Evolutionary conservation across 2,113 vertebrate genomes (phyloP).

Genomic region (Sisor rabdophorus): DNA sequence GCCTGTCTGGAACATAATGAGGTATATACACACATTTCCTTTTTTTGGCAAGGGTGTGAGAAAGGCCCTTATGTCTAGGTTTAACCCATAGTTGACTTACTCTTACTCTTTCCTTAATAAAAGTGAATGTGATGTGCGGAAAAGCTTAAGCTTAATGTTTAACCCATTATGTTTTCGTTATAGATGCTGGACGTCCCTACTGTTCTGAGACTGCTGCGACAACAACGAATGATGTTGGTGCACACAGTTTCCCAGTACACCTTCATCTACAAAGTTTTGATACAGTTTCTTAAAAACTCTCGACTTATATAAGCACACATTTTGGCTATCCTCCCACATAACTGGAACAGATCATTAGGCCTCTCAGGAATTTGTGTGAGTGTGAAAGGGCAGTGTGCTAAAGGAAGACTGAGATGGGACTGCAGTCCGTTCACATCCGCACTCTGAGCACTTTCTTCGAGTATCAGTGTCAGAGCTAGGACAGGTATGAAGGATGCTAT

Average conservation of each 20-base stretch:
- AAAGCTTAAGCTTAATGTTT: not conserved
- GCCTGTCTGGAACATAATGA: constrained; percentile 96
- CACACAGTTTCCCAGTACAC: constrained; percentile 93
- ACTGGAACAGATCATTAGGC: constrained; percentile 11
- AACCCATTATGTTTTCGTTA: constrained; percentile 25
- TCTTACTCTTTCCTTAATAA: not conserved
- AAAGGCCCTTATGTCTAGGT: not conserved
- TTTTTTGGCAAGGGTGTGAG: constrained; percentile 16
- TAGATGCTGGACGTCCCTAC: constrained; percentile 85
- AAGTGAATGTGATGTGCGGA: not conserved
- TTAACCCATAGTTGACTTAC: constrained; percentile 14
- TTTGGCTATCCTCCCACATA: constrained; percentile 2
- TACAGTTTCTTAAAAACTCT: constrained; percentile 92
- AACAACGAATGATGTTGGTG: constrained; percentile 96
- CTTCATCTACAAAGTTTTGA: constrained; percentile 91
- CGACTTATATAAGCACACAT: constrained; percentile 80
- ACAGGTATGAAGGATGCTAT: constrained; percentile 45
- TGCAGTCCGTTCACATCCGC: constrained; percentile 2
- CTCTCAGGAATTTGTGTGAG: not conserved
- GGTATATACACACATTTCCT: constrained; percentile 65
- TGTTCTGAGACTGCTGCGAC: constrained; percentile 77
- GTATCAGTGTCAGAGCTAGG: constrained; percentile 49
- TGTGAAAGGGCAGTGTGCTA: constrained; percentile 21
- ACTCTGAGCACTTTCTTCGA: constrained; percentile 33
- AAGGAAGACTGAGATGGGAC: not conserved